phyloP scores from a whole-genome alignment of 2,888 invertebrate genomes.

The Mesorhabditis sp. region DNA sequence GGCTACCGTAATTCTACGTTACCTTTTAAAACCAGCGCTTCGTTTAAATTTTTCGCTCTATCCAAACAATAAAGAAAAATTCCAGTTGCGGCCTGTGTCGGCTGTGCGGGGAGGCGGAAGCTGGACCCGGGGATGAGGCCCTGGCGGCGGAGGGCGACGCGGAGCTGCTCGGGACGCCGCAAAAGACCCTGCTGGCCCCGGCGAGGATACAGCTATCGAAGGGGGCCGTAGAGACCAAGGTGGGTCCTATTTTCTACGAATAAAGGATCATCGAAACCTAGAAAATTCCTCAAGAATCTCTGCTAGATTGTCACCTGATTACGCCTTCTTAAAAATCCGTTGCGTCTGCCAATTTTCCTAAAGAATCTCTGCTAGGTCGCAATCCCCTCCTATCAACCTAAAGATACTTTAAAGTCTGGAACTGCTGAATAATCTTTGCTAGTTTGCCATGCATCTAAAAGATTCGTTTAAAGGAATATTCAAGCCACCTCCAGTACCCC shows the following conservation, averaged over 20 bases:
- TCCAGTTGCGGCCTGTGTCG: conserved; percentile 86
- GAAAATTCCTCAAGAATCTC: too few relatives aligned
- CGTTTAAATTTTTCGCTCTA: too few relatives aligned
- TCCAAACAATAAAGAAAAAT: not conserved
- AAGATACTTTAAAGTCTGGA: too few relatives aligned
- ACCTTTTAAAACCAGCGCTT: not conserved
- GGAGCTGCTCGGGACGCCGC: conserved; percentile 17
- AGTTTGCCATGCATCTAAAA: not conserved
- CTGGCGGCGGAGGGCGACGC: not conserved
- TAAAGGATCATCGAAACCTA: too few relatives aligned
- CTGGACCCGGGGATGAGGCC: conserved; percentile 57
- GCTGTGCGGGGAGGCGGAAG: conserved; percentile 70
- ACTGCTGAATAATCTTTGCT: too few relatives aligned
- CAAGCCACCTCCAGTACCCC: conserved; percentile 51
- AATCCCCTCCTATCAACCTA: too few relatives aligned
- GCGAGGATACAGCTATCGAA: conserved; percentile 59
- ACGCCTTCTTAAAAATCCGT: too few relatives aligned
- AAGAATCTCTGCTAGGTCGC: too few relatives aligned
- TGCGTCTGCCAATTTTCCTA: too few relatives aligned
- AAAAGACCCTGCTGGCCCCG: conserved; percentile 26
- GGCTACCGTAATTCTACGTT: not conserved
- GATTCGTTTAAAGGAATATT: not conserved
- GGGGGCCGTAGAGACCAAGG: conserved; percentile 29
- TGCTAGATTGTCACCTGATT: too few relatives aligned
- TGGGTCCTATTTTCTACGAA: not conserved